Evolutionary conservation across 2,797 vertebrate species (phyloP), one percentile per base, ranked within the genome.

Genomic region (Danio aesculapii): DNA sequence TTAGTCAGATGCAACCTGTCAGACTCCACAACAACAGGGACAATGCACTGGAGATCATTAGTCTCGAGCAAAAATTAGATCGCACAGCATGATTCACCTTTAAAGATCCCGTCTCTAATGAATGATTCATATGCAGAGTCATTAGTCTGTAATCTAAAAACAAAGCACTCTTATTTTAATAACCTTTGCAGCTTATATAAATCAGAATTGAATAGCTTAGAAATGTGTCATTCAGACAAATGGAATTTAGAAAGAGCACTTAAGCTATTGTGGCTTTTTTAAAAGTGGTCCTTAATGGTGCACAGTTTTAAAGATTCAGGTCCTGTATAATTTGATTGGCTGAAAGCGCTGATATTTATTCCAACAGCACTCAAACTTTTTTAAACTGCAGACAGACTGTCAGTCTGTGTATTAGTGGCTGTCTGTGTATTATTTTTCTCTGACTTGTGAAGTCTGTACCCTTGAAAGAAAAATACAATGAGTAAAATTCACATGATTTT

Each of bases 41-140:
- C 71, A 67, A 83, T 83, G 70, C 43, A 73, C 59, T 66, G 16
- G 13, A 52, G 46, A 68, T 79, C 13, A 83, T 83, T 83, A 79
- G 53, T 21, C 63, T 69, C 70, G 6, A 43, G 77, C 59, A 78
- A 83, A 78, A 58, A 58, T 77, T 55, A 55, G 19, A 78, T 61
- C 68, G 6, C 70, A 67, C 68, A 79, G 58, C 52, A 0, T 55
- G 49, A 53, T 71, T 83, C 62, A 83, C 68, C 75, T 79, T 75
- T 75, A 68, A 78, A 83, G 39, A 69, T 83, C 16, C 52, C 46
- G 58, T 75, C 67, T 47, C 67, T 76, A 77, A 81, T 81, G 57
- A 78, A 69, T 43, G 68, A 71, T 52, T 81, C 68, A 81, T 78
- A 77, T 81, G 63, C 63, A 67, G 61, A 67, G 49, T 64, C 68